Conservation (phyloP, 2,888 invertebrate genomes). For the Cephus runcator region DNA sequence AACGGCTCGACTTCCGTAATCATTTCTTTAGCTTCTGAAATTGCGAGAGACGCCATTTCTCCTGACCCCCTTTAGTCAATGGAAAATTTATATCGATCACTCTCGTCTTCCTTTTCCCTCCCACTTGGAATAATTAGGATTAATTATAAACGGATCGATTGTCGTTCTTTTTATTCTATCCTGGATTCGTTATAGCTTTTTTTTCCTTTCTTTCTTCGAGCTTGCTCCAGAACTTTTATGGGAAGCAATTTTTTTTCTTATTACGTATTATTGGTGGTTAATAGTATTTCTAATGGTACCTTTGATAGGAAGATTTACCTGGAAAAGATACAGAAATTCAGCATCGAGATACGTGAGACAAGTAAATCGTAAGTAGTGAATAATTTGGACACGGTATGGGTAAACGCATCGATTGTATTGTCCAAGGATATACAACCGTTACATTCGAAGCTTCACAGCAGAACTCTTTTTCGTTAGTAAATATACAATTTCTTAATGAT, state of each 20-base stretch:
- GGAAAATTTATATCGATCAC: background rate
- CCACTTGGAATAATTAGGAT: background rate
- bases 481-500: background rate
- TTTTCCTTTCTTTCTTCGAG: background rate
- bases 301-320: background rate
- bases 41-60: background rate
- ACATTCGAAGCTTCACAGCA: slow-evolving; percentile 16
- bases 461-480: background rate
- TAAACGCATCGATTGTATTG: slow-evolving; percentile 44
- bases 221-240: background rate
- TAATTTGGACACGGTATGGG: slow-evolving; percentile 1
- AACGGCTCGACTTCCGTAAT: background rate
- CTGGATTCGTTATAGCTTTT: background rate
- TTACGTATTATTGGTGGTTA: background rate
- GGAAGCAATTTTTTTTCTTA: background rate
- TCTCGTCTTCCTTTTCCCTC: background rate
- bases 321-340: background rate
- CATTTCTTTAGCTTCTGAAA: background rate
- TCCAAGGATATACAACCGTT: slow-evolving; percentile 33
- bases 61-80: background rate
- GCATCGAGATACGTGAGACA: background rate
- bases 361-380: background rate
- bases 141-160: background rate
- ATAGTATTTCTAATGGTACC: background rate
- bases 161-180: background rate